These are phyloP conservation scores for Lepisosteus osseus DNA, from an alignment of 2,113 vertebrate species.

Conservation along the genomic window DNA sequence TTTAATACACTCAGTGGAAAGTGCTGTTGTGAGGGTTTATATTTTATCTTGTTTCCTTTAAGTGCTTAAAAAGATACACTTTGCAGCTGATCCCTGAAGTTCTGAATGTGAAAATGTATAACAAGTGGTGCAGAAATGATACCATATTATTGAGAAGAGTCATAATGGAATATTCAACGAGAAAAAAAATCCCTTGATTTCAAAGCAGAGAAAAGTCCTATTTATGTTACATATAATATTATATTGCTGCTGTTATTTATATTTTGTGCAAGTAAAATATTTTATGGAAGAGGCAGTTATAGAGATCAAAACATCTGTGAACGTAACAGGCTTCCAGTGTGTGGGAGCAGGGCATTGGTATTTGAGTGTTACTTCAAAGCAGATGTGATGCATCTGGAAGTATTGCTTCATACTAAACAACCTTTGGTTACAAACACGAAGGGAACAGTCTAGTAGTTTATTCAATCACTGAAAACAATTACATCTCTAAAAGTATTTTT, in stretches of 20 bases:
- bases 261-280: not conserved
- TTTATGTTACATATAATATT: not conserved
- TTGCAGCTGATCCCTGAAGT: not conserved
- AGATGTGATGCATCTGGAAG: too few relatives aligned
- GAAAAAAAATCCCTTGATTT: not conserved
- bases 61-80: not conserved
- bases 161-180: constrained; percentile 10
- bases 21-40: constrained; percentile 1
- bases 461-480: too few relatives aligned
- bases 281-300: not conserved
- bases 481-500: too few relatives aligned
- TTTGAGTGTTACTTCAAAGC: too few relatives aligned
- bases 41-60: constrained; percentile 8
- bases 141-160: not conserved
- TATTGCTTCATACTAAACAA: too few relatives aligned
- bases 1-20: too few relatives aligned
- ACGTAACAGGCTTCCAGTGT: too few relatives aligned
- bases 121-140: not conserved
- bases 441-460: too few relatives aligned
- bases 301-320: too few relatives aligned
- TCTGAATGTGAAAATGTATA: not conserved
- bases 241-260: not conserved
- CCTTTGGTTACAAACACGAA: too few relatives aligned
- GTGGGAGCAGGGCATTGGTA: too few relatives aligned
- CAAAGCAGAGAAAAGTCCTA: not conserved